Evolutionary conservation across 2,888 invertebrate genomes (phyloP).

Genomic region (Lycocerus yunnanus): DNA sequence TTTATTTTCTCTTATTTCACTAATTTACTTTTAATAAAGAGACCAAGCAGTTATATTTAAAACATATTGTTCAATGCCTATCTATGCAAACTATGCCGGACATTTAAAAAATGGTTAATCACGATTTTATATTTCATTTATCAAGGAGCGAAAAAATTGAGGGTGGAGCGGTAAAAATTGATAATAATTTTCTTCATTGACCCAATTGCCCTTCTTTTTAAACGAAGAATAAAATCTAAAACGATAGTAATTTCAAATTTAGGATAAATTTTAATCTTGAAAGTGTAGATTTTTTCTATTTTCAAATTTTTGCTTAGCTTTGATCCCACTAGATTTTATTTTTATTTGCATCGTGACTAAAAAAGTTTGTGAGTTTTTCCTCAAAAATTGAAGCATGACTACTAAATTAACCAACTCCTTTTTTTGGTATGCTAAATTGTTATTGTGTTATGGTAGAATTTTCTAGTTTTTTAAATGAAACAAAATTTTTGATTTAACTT

Average conservation of each 20-base stretch:
- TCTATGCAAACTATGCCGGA: neutral
- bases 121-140: neutral
- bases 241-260: neutral
- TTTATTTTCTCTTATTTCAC: neutral
- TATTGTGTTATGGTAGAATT: neutral
- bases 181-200: neutral
- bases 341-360: slow-evolving; percentile 2
- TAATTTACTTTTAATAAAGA: neutral
- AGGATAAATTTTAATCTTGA: neutral
- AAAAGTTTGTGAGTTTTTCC: neutral
- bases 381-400: neutral
- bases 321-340: neutral
- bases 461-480: neutral
- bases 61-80: neutral
- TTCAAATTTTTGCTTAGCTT: slow-evolving; percentile 1
- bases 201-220: neutral
- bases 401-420: neutral
- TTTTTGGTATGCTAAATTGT: neutral
- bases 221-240: neutral
- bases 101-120: neutral
- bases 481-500: slow-evolving; percentile 4
- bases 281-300: neutral
- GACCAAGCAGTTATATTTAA: slow-evolving; percentile 37
- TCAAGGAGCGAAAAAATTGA: neutral
- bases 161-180: neutral